Percentiles rank a stretch among this genome's conserved stretches.
phyloP scores from a whole-genome alignment of 2,113 vertebrate genomes.

The Ciconia boyciana region DNA sequence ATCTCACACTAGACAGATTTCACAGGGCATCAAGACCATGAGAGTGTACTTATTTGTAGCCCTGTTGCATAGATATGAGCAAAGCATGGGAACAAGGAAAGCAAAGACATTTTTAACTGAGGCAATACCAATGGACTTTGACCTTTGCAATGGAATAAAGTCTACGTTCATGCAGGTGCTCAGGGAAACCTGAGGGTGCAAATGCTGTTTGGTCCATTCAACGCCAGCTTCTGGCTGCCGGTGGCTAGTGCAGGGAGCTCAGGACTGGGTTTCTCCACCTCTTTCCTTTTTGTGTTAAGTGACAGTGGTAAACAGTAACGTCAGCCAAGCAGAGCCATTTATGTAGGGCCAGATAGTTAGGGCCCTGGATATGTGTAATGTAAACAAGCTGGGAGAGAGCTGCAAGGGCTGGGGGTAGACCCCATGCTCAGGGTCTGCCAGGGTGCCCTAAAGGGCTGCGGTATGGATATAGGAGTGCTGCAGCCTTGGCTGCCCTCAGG shows the following conservation, averaged over 20 bases:
- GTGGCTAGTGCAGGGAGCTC: not conserved
- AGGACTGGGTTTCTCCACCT: not conserved
- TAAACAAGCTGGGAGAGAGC: not conserved
- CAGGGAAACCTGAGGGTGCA: not conserved
- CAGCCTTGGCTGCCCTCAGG: no score
- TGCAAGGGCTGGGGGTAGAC: not conserved
- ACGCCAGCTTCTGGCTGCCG: not conserved
- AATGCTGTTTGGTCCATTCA: not conserved
- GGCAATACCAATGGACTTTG: not conserved
- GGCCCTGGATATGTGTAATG: not conserved
- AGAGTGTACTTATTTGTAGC: not conserved
- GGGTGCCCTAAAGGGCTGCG: not conserved
- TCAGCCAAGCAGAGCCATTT: not conserved
- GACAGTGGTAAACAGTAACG: not conserved
- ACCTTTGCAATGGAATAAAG: not conserved
- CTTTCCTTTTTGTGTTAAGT: not conserved
- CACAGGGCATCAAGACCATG: not conserved
- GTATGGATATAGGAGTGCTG: not conserved
- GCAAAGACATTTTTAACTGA: not conserved
- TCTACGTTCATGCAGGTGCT: not conserved
- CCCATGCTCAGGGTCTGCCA: not conserved
- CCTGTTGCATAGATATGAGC: not conserved
- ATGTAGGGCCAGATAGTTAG: no score
- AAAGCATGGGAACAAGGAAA: not conserved
- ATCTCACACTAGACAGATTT: not conserved